Base-by-base conservation (phyloP, 1,140 invertebrate genomes). In the Heliconius nattereri region DNA sequence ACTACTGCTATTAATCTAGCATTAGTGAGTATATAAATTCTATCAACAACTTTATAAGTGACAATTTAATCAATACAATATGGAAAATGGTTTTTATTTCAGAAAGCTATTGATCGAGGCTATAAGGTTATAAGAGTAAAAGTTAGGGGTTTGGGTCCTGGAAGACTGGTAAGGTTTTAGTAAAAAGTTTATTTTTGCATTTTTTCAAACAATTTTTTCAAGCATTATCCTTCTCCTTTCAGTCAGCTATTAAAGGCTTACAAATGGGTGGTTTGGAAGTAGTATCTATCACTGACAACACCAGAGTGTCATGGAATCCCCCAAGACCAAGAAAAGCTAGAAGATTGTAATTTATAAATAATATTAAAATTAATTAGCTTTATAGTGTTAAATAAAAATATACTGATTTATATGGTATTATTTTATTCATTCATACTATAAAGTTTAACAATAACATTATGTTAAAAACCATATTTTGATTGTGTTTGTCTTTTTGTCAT, bases 211-310 rank as follows among this genome's bases (percentile, higher is more conserved):
- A 66, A 13, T 66, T 75, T 37, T 23, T 71, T 82, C 32, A 35
- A 35, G 78, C 81, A 71, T 73, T 35, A 82, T 37, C 75, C 5
- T 76, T 84, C 57, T 87, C 80, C 86, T 87, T 85, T 85, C 92
- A 98, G 97, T 96, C 98, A 78, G 96, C 98, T n/a, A 96, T 99
- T 52, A 99, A 99, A 96, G 98, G 98, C 7, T 90, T 99, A 20
- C 96, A 98, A 92, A 97, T 98, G 96, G 96, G 97, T 75, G 98
- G 98, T 9, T 84, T 99, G 23, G 96, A 98, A 80, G 97, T 99
- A 79, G 95, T 99, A 26, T 99, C 98, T 19, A 96, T 99, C 26
- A 98, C 98, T 8, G 98, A 99, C 91, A 96, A 94, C 80, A 99
- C 98, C 2, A 96, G 94, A 82, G 96, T 99, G 7, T 97, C 97